These are phyloP conservation scores for Phyllostomus hastatus DNA, from an alignment of 2,113 vertebrate genomes.

Conservation along the genomic window DNA sequence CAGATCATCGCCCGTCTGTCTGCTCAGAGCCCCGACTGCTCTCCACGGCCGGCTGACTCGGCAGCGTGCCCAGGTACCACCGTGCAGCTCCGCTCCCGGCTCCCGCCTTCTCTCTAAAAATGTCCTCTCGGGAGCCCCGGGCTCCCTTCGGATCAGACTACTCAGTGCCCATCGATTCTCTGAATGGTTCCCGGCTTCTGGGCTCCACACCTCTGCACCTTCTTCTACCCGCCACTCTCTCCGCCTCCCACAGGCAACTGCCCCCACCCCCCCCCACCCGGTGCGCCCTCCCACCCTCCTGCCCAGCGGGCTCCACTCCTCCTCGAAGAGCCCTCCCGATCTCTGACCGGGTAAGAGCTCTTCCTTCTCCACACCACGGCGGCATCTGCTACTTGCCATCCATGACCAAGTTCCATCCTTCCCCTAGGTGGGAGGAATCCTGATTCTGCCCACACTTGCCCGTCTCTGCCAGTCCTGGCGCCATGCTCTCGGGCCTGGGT, in stretches of 20 bases:
- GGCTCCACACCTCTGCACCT: rapidly evolving
- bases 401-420: neutral
- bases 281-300: neutral
- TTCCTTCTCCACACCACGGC: neutral
- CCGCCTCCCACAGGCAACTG: neutral
- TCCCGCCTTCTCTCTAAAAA: neutral
- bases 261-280: neutral
- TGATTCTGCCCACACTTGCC: neutral
- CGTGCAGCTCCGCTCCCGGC: neutral
- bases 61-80: neutral
- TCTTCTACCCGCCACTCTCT: neutral
- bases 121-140: neutral
- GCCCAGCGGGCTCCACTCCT: neutral
- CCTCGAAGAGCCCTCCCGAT: neutral
- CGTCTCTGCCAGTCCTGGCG: too few relatives aligned
- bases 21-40: neutral
- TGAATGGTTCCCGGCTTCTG: neutral
- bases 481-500: neutral
- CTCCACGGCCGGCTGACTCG: neutral
- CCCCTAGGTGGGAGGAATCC: neutral
- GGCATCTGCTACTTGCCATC: neutral
- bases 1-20: neutral
- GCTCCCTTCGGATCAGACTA: neutral
- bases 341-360: neutral
- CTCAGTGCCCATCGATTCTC: neutral